Base-by-base conservation (phyloP, 2,888 invertebrate species). In the Nemotelus nigrinus region DNA sequence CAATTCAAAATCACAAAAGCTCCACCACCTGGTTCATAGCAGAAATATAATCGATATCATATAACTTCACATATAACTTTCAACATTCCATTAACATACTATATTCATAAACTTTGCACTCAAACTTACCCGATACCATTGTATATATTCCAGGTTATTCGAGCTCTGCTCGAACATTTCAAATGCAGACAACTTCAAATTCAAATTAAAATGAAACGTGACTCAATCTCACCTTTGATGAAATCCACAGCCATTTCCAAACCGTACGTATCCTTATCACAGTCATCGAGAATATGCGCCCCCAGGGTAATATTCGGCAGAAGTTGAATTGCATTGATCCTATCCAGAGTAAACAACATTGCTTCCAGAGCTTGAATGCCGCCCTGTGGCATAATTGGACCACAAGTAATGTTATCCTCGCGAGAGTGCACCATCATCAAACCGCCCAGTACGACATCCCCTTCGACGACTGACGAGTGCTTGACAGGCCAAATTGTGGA, bases 361-460 rank as follows among this genome's bases (percentile, higher is more conserved):
- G 94, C 94, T 85, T 97, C 97, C 80, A 97, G 88, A 0, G 97
- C 96, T 83, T 94, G 94, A 4, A 94, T 91, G 0, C 94, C 94
- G 1, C 97, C 97, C 86, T 97, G 97, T 0, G 96, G 96, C 97
- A 97, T 97, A 63, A 97, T 93, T 1, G 94, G 95, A 0, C 97
- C 97, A 84, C 97, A 97, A 2, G 94, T 95, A 84, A 94, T 91
- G 67, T 91, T 91, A 82, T 97, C 96, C 82, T 95, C 94, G 44
- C 97, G 89, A 83, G 96, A 96, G 85, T 97, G 97, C 0, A 97
- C 93, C 95, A 97, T 97, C 95, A 97, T 97, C 67, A 97, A 88
- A 0, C 96, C 97, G 3, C 97, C 97, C 1, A 97, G 89, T 6
- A 96, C 91, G 64, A 97, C 89, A 84, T 97, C 94, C 0, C 97